Percentiles rank a stretch among this genome's conserved stretches.
Conservation (phyloP, 2,888 invertebrate genomes). For the Athripsodes cinereus region DNA sequence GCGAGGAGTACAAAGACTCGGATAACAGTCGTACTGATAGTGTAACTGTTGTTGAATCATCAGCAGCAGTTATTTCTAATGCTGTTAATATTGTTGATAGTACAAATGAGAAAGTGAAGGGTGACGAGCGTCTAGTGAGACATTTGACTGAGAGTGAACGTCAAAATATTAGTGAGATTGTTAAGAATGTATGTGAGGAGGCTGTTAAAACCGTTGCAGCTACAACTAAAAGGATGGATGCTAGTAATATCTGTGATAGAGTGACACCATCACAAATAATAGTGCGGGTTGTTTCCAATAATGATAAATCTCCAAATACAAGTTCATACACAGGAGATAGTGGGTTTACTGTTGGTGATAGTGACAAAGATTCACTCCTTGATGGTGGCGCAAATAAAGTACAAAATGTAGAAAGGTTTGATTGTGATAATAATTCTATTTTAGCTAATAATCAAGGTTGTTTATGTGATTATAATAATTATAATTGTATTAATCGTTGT, state of each 20-base stretch:
- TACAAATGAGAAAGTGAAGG: slow-evolving; percentile 5
- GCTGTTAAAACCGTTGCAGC: slow-evolving; percentile 1
- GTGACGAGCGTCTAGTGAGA: neutral
- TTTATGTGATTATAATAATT: neutral
- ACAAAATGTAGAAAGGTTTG: neutral
- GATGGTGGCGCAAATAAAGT: neutral
- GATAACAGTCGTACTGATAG: neutral
- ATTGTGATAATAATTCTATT: neutral
- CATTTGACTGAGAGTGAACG: slow-evolving; percentile 1
- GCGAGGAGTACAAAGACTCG: slow-evolving; percentile 5
- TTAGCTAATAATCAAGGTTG: neutral
- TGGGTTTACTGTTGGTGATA: neutral
- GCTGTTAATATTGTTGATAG: neutral
- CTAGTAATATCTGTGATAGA: neutral
- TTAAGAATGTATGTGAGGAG: slow-evolving; percentile 8
- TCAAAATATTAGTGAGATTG: slow-evolving; percentile 3
- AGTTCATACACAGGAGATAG: no score
- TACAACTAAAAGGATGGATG: neutral
- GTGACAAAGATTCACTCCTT: neutral
- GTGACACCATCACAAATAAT: no score
- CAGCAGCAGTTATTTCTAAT: neutral
- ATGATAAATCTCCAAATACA: no score
- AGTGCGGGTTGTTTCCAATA: no score
- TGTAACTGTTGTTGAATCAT: neutral
- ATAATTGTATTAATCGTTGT: neutral